Base-by-base conservation (phyloP, 2,113 vertebrate genomes). In the Cephalopterus ornatus region DNA sequence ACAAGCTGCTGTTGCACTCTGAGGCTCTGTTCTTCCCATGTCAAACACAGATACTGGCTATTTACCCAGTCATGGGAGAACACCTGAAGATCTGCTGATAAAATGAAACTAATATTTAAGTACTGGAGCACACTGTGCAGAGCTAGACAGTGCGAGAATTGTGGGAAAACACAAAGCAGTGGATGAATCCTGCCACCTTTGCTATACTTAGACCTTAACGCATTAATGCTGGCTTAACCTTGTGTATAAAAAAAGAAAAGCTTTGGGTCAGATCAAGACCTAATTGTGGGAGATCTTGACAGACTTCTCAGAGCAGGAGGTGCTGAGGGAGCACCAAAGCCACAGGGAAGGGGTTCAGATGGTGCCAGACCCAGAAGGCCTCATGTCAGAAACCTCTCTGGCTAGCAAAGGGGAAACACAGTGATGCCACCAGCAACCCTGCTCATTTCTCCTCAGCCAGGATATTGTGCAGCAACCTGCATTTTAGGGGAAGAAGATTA, bases 151-250 rank as follows among this genome's bases (percentile, higher is more conserved):
- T 28, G 20, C n/a, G 78, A 28, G 5, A 53, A 52, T 0, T 4
- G 12, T 26, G 21, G 35, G 35, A 70, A 80, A 61, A 46, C 11
- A 35, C 0, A 3, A 59, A 46, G 46, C 0, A 0, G 5, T 20
- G 35, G 37, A 41, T 49, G 28, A 49, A 33, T 74, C 46, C 68
- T 62, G 62, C 42, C 3, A 4, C 26, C 35, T 37, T 47, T 49
- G 46, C 84, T 80, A 16, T 63, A 33, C 42, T 87, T 81, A 50
- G 46, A 49, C n/a, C n/a, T 56, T 19, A 76, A 65, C 0, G 0
- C 22, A 22, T 42, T 91, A 80, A 80, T 61, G 41, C 41, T 49
- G 46, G 32, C 63, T 94, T 94, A 94, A 86, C 50, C 22, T 70
- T 37, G 24, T 26, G 19, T 33, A 15, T 35, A 44, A 70, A 80